Evolutionary conservation across 2,113 vertebrate species (phyloP).

Genomic region (Neofelis nebulosa): DNA sequence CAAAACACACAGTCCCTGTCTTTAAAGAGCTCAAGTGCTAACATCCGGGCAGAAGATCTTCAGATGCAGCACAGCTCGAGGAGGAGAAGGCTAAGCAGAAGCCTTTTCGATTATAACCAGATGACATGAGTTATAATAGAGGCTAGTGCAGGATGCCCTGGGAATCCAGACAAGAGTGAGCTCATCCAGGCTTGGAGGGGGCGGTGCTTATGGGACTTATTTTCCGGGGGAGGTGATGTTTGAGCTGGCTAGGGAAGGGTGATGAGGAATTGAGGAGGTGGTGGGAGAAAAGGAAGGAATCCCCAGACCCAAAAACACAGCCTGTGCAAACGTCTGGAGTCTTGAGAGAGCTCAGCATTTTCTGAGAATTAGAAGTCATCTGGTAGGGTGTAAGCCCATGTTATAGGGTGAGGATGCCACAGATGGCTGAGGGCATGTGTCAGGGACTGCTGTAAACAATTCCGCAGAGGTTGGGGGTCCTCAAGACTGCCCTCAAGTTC

Average conservation of each 20-base stretch:
- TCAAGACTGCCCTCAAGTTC: neutral
- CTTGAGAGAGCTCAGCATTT: neutral
- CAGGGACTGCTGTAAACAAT: neutral
- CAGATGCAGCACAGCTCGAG: neutral
- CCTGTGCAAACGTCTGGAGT: neutral
- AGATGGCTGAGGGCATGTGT: accelerated
- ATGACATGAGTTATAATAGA: accelerated
- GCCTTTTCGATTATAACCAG: neutral
- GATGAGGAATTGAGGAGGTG: neutral
- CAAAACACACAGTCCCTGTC: neutral
- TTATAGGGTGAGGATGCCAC: neutral
- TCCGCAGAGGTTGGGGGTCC: neutral
- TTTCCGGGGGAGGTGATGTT: neutral
- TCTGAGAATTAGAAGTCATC: too few species aligned
- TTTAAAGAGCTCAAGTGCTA: neutral
- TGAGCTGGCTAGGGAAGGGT: neutral
- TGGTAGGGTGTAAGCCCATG: accelerated
- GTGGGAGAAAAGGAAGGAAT: neutral
- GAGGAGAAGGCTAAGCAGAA: neutral
- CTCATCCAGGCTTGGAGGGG: neutral
- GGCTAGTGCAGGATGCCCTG: neutral
- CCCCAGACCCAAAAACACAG: neutral
- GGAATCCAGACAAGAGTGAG: neutral
- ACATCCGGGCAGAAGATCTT: neutral
- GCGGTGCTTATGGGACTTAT: neutral